Base-by-base conservation (phyloP, 30 jellyfish, hydroid and myxozoan genomes). In the Cassiopea xamachana region DNA sequence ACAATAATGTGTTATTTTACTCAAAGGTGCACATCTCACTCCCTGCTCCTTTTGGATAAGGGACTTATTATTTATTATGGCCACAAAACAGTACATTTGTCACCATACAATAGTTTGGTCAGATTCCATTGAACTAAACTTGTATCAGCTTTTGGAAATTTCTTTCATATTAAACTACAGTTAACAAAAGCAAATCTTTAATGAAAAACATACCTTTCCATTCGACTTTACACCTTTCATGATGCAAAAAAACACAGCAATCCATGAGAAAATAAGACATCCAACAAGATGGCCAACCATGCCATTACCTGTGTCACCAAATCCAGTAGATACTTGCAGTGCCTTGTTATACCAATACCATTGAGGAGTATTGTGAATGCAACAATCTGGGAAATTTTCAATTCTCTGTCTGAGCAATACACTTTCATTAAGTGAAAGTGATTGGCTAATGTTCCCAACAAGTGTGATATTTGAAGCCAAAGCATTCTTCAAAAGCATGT, bases 201-300 rank as follows among this genome's bases (percentile, higher is more conserved):
- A 17, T 69, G 48, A 62, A 19, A 71, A 15, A 43, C 55, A 17
- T 69, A 91, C 97, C 97, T 91, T 91, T 69, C 97, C 97, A 85
- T 92, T 91, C 1, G 97, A 84, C 68, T 91, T 91, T 87, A 91
- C 92, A 19, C 97, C 97, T 81, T 91, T 91, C 92, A 91, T 91
- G 75, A 91, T 91, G 86, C 97, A 91, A 79, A 91, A 51, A 58
- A 51, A 91, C 51, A 91, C 97, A 50, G 94, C 92, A 14, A 85
- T 80, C 97, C 97, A 91, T n/a, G 97, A 70, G 44, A 85, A 83
- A 46, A 79, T 89, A 48, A 91, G 89, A 69, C 97, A 91, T 13
- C 97, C 97, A 2, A 91, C 89, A 46, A 91, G 85, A 69, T 91
- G 91, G 69, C 97, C 97, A 46, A 80, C 82, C 76, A 91, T 70